A percentile compares a stretch with the other conserved stretches of the same genome.
These are phyloP conservation scores for Rhegmatorhina hoffmannsi DNA, from an alignment of 2,113 vertebrate genomes.

Conservation along the genomic window DNA sequence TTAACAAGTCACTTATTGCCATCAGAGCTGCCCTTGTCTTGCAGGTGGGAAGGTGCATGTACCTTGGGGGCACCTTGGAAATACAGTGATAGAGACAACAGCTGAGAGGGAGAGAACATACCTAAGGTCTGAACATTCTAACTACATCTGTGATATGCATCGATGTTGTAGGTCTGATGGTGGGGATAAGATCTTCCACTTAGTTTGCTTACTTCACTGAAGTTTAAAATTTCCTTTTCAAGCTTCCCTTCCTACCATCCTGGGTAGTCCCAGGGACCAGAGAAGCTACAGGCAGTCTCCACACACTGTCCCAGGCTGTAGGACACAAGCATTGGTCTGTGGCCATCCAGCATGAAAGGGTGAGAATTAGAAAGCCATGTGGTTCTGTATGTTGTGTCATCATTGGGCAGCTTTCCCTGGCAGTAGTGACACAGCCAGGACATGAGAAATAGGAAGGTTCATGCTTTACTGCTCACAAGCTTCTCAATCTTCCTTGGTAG, in stretches of 20 bases:
- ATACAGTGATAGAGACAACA: neutral
- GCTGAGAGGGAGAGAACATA: neutral
- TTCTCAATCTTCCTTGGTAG: neutral
- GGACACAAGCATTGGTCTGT: neutral
- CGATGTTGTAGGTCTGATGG: neutral
- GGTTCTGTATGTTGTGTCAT: neutral
- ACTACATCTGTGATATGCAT: neutral
- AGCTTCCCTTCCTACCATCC: neutral
- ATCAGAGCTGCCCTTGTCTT: neutral
- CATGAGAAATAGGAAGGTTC: neutral
- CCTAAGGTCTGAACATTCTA: neutral
- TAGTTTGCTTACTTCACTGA: neutral
- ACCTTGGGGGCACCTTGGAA: neutral
- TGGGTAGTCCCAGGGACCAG: neutral
- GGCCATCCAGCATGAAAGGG: neutral
- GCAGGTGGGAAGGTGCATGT: neutral
- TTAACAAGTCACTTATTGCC: neutral
- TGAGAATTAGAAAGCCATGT: neutral
- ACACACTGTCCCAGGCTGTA: neutral
- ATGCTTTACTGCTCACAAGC: neutral
- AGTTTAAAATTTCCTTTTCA: neutral
- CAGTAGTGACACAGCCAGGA: neutral
- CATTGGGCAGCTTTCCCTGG: neutral
- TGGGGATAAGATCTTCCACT: neutral
- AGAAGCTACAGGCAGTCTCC: neutral